These are phyloP conservation scores for Coleophora flavipennella DNA, from an alignment of 2,888 invertebrate genomes.

Conservation along the genomic window DNA sequence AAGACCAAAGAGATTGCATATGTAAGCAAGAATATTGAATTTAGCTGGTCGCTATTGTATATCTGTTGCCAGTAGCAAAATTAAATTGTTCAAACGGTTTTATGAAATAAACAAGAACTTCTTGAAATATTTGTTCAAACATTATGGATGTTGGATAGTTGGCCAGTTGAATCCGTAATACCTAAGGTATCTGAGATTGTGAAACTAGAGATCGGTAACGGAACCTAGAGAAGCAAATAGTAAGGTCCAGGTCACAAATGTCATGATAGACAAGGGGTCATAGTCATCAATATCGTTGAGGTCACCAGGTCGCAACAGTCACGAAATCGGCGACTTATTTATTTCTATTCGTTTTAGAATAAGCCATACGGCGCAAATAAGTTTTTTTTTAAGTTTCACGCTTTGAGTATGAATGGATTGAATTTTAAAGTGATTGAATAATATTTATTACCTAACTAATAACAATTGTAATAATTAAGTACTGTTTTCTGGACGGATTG, in stretches of 20 bases:
- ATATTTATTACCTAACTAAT: constrained; percentile 22
- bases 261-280: too few species aligned
- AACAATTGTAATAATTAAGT: constrained; percentile 22
- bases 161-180: constrained; percentile 11
- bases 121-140: too few species aligned
- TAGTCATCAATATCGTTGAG: constrained; percentile 19
- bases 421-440: constrained; percentile 53
- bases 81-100: neutral
- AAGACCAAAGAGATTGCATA: too few species aligned
- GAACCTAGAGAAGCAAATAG: too few species aligned
- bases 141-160: constrained; percentile 15
- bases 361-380: constrained; percentile 58
- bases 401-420: constrained; percentile 51
- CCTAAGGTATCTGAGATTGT: too few species aligned
- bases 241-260: too few species aligned
- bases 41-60: constrained; percentile 1
- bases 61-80: constrained; percentile 2
- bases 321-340: constrained; percentile 58
- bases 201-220: too few species aligned
- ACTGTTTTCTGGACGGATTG: constrained; percentile 64
- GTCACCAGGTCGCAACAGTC: constrained; percentile 57
- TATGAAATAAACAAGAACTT: too few species aligned
- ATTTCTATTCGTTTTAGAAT: constrained; percentile 72
- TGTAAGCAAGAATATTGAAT: too few species aligned
- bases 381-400: constrained; percentile 59